phyloP scores from a whole-genome alignment of 2,113 vertebrate species.

The Piaya cayana region DNA sequence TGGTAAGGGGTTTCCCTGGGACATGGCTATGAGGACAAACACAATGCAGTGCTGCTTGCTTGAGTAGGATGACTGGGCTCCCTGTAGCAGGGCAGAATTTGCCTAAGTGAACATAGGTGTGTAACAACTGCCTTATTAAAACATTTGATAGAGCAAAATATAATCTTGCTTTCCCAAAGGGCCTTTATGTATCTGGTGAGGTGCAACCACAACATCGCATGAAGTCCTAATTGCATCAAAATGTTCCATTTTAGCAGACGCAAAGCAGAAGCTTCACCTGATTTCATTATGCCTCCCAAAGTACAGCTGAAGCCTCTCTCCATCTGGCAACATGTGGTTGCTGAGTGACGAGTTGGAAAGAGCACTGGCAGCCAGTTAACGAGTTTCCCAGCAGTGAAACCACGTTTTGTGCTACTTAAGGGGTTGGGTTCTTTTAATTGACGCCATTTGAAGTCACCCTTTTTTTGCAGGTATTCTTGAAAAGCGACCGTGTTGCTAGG shows the following conservation, averaged over 20 bases:
- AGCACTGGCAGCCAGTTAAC: neutral
- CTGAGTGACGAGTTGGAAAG: neutral
- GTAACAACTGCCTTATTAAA: neutral
- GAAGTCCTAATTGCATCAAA: neutral
- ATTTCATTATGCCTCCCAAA: neutral
- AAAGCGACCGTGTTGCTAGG: conserved; percentile 92
- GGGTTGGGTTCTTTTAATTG: neutral
- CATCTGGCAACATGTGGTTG: neutral
- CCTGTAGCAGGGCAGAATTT: neutral
- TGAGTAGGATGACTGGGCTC: neutral
- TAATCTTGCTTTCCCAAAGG: neutral
- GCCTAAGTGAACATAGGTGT: neutral
- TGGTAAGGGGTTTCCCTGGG: neutral
- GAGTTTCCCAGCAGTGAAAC: neutral
- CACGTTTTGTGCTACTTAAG: neutral
- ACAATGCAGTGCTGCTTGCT: neutral
- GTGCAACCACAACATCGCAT: neutral
- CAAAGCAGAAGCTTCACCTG: neutral
- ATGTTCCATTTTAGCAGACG: neutral
- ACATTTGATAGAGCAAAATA: neutral
- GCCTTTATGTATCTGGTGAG: neutral
- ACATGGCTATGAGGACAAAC: neutral
- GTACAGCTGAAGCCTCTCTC: neutral
- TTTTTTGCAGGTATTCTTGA: conserved; percentile 89
- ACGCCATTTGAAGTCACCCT: neutral